Evolutionary conservation across 2,113 vertebrate genomes (phyloP).

Genomic region (Centropus bengalensis): DNA sequence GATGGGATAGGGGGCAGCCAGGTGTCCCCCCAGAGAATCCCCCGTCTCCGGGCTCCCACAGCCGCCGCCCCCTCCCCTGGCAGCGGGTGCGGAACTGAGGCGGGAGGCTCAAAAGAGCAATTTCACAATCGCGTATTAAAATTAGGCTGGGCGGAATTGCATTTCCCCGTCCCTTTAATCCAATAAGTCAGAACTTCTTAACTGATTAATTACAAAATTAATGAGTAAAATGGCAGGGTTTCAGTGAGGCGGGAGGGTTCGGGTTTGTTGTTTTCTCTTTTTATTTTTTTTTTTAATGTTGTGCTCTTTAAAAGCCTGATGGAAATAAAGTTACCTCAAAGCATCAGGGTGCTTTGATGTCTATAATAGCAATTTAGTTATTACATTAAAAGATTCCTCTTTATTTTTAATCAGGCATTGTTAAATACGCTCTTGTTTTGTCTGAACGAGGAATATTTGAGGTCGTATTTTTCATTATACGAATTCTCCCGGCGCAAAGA

Average conservation of each 20-base stretch:
- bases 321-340: slow-evolving; percentile 59
- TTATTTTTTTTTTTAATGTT: not conserved
- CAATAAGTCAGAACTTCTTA: slow-evolving; percentile 62
- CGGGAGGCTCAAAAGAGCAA: not conserved
- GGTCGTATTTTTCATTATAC: not conserved
- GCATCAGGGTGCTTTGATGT: slow-evolving; percentile 36
- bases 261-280: not conserved
- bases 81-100: not conserved
- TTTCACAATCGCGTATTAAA: not conserved
- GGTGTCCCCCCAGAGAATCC: not conserved
- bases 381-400: slow-evolving; percentile 30
- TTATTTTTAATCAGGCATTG: slow-evolving; percentile 27
- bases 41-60: not conserved
- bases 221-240: slow-evolving; percentile 50
- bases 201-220: slow-evolving; percentile 63
- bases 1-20: too few species aligned
- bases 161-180: slow-evolving; percentile 50
- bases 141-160: slow-evolving; percentile 28
- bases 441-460: not conserved
- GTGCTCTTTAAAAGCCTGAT: slow-evolving; percentile 18
- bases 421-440: slow-evolving; percentile 21
- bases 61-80: not conserved
- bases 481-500: not conserved
- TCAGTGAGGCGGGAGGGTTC: not conserved
- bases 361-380: slow-evolving; percentile 31